Evolutionary conservation across 2,113 vertebrate species (phyloP).

Genomic region (Nycticebus coucang): DNA sequence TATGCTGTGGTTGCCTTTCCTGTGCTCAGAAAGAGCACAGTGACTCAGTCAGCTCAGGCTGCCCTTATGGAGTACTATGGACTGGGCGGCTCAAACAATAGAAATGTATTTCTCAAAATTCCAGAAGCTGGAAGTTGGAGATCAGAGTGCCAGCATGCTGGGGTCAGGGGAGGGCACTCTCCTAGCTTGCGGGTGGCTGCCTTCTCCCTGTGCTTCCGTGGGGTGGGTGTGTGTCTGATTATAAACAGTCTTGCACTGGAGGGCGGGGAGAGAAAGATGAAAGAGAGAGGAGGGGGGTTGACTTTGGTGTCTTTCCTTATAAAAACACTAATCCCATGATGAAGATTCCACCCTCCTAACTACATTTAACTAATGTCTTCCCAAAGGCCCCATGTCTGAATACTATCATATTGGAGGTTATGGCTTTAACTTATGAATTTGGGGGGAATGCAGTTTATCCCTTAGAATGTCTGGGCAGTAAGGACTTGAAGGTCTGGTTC

Average conservation of each 20-base stretch:
- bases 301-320: not conserved
- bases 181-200: not conserved
- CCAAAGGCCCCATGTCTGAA: not conserved
- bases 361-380: not conserved
- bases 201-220: not conserved
- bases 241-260: too few species aligned
- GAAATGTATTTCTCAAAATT: not conserved
- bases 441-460: not conserved
- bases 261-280: not conserved
- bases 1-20: not conserved
- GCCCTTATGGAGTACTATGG: not conserved
- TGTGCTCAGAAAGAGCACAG: not conserved
- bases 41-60: not conserved
- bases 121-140: not conserved
- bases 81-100: not conserved
- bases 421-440: not conserved
- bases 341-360: not conserved
- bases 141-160: too few species aligned
- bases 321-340: not conserved
- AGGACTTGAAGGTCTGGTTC: not conserved
- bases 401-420: not conserved
- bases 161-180: not conserved
- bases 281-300: not conserved
- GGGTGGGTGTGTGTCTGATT: too few species aligned
- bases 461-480: not conserved